phyloP scores from a whole-genome alignment of 2,113 vertebrate species.

The Strix uralensis region DNA sequence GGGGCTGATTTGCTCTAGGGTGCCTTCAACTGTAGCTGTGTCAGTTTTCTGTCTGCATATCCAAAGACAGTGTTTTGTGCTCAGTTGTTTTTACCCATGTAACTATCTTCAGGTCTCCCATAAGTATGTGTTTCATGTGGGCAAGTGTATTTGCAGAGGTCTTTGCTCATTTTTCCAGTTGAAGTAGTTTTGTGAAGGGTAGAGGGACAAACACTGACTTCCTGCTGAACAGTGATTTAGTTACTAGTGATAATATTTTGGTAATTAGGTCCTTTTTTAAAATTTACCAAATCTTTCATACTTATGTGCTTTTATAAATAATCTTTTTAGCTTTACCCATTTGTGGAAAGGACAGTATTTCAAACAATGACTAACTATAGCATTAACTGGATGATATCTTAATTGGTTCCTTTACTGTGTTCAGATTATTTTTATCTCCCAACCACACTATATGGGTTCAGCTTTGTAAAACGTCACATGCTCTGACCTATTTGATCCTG shows the following conservation, averaged over 20 bases:
- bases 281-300: neutral
- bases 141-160: neutral
- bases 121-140: neutral
- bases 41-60: neutral
- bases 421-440: neutral
- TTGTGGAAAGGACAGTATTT: neutral
- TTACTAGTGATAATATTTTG: neutral
- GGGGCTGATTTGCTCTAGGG: neutral
- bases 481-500: neutral
- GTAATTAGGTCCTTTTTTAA: neutral
- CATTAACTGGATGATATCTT: neutral
- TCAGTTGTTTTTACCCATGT: neutral
- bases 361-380: neutral
- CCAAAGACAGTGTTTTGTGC: neutral
- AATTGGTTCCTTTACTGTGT: neutral
- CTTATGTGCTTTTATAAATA: neutral
- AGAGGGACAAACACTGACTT: neutral
- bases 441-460: neutral
- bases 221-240: neutral
- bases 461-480: neutral
- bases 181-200: neutral
- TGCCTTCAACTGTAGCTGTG: neutral
- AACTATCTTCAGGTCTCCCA: neutral
- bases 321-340: neutral
- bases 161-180: neutral